Conservation (phyloP, 2,888 invertebrate species). For the Minunthozetes semirufus region DNA sequence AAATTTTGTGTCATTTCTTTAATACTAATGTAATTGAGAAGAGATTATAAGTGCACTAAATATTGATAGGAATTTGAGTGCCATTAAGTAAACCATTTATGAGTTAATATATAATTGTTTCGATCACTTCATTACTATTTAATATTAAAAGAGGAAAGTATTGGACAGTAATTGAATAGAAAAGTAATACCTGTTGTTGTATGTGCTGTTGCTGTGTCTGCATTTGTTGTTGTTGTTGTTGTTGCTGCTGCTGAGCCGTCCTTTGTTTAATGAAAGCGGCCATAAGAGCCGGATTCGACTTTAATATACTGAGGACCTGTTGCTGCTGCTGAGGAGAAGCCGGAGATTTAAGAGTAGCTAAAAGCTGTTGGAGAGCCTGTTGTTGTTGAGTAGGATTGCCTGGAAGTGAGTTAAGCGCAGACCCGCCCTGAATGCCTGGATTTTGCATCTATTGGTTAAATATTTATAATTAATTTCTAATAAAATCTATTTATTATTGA, state of each 20-base stretch:
- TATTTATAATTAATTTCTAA: neutral
- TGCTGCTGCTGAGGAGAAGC: slow-evolving; percentile 85
- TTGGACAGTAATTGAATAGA: no score
- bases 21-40: no score
- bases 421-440: neutral
- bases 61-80: no score
- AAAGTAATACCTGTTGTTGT: slow-evolving; percentile 45
- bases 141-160: slow-evolving; percentile 35
- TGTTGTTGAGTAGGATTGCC: slow-evolving; percentile 9
- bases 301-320: slow-evolving; percentile 75
- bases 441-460: slow-evolving; percentile 11
- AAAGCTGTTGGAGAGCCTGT: slow-evolving; percentile 57
- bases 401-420: neutral
- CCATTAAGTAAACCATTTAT: no score
- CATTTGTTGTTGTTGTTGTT: slow-evolving; percentile 48
- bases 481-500: neutral
- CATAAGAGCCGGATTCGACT: slow-evolving; percentile 89
- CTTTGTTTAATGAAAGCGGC: slow-evolving; percentile 87
- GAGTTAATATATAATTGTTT: no score
- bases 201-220: slow-evolving; percentile 45
- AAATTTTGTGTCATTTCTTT: no score
- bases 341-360: slow-evolving; percentile 82
- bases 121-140: no score
- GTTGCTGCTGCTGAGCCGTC: slow-evolving; percentile 50
- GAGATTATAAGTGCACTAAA: no score